Base-by-base conservation (phyloP, 2,797 vertebrate species). In the Sebastes melanostomus region DNA sequence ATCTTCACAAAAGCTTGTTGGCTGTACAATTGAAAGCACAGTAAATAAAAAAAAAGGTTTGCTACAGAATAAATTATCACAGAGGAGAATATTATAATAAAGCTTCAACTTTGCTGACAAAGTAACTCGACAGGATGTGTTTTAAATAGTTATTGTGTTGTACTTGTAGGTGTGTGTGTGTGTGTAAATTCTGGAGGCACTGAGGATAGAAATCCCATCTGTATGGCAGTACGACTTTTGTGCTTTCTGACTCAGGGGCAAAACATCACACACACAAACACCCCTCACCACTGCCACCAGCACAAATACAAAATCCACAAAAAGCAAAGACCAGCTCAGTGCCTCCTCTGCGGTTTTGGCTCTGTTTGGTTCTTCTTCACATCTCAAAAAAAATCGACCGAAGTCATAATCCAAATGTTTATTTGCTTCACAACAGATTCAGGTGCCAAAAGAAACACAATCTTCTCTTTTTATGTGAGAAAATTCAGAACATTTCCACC, bases 131-230 rank as follows among this genome's bases (percentile, higher is more conserved):
- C 16, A 70, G 60, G 27, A 24, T 61, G 54, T 50, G 74, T 65
- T 54, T 62, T 20, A 13, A 24, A 62, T 34, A 67, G 34, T 58
- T 69, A 66, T 65, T 32, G 27, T 58, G n/a, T n/a, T 66, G 58
- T 18, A 14, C 67, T 42, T 77, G 52, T 13, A 54, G 70, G 34
- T 34, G 38, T 42, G 38, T 42, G 50, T 42, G 34, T 36, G 34
- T 36, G 38, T 30, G 52, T 52, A n/a, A n/a, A 76, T 58, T 76
- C 61, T 72, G 46, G 18, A 76, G 79, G 59, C 46, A 20, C n/a
- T 9, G 60, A 80, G 76, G 66, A 71, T 59, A 50, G 52, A 83
- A 80, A 83, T 77, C 78, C 59, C 77, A 82, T 81, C 69, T 82
- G 67, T 55, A 66, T 66, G 3, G 30, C 54, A 36, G 25, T 29